Base-by-base conservation (phyloP, 2,888 invertebrate genomes). In the Drosophila acutilabella region DNA sequence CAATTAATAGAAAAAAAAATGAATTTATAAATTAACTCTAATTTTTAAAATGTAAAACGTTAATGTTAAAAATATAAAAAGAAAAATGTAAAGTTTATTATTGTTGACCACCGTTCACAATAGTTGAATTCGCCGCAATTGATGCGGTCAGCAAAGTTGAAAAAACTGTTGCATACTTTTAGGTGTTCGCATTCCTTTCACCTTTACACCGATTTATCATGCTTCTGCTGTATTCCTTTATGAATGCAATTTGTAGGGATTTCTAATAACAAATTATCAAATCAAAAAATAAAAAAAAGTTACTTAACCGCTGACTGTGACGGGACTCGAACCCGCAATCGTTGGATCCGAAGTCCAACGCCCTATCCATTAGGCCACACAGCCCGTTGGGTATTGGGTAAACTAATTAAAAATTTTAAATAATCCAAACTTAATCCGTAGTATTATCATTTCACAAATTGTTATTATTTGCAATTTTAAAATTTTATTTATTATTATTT, bases 281-380 rank as follows among this genome's bases (percentile, higher is more conserved):
- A 13, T 4, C 0, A 4, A 36, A 36, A 36, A 36, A 13, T 36
- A 36, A 38, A 8, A 50, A 50, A 50, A 20, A 50, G 18, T 0
- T n/a, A 33, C 3, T 0, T 0, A 4, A 0, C 16, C 10, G 1
- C 52, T 16, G 54, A 54, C 54, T 42, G 30, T 30, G 54, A 44
- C 42, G 42, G 54, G 54, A 54, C 18, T 54, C 54, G 54, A 54
- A 57, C 57, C 57, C 47, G 38, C 47, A 57, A 57, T n/a, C 57
- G 18, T 57, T 45, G 57, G 57, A 47, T 57, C 57, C 45, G 57
- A 57, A 57, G 57, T 57, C 57, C 57, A 45, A 57, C 57, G 57
- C 57, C 47, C 18, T 54, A n/a, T 54, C 54, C 54, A 44, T 54
- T 54, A 33, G 42, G 42, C 42, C 42, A 54, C 54, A 54, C 54